Evolutionary conservation across 2,888 invertebrate species (phyloP).

Genomic region (Itoplectis maculator): DNA sequence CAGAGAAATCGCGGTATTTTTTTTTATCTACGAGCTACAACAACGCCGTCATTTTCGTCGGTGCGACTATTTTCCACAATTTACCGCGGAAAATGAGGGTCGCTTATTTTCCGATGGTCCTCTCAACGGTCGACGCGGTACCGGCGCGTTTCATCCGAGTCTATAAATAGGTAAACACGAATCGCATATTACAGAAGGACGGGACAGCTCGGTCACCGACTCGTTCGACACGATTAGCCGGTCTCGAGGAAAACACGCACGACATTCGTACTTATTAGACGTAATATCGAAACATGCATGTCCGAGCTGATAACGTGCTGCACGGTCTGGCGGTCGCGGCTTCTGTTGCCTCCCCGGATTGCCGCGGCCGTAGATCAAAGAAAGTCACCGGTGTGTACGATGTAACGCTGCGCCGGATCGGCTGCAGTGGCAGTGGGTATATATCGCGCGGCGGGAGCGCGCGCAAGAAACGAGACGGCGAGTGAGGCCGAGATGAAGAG

Average conservation of each 20-base stretch:
- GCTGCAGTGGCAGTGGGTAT: too few relatives aligned
- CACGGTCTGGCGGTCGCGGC: constrained; percentile 48
- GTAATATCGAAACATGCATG: constrained; percentile 43
- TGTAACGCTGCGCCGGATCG: too few relatives aligned
- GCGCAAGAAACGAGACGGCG: constrained; percentile 44
- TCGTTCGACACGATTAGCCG: constrained; percentile 20
- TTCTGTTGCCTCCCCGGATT: constrained; percentile 49
- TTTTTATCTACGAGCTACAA: not conserved
- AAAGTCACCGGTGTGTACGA: constrained; percentile 60
- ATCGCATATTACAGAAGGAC: too few relatives aligned
- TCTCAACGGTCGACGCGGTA: too few relatives aligned
- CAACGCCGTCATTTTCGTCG: not conserved
- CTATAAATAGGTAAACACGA: too few relatives aligned
- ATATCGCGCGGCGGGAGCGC: too few relatives aligned
- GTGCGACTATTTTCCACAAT: too few relatives aligned
- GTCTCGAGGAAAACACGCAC: constrained; percentile 10
- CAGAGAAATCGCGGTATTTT: not conserved
- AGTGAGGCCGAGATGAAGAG: constrained; percentile 63
- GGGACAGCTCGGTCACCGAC: constrained; percentile 4
- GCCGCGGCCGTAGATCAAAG: constrained; percentile 55
- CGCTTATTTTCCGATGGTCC: too few relatives aligned
- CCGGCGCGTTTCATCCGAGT: too few relatives aligned
- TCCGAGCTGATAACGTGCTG: constrained; percentile 40
- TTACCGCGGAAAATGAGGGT: too few relatives aligned
- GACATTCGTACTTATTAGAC: constrained; percentile 13